Percentiles rank a stretch among this genome's conserved stretches.
Evolutionary conservation across 2,888 invertebrate genomes (phyloP).

Genomic region (Apotomis betuletana): DNA sequence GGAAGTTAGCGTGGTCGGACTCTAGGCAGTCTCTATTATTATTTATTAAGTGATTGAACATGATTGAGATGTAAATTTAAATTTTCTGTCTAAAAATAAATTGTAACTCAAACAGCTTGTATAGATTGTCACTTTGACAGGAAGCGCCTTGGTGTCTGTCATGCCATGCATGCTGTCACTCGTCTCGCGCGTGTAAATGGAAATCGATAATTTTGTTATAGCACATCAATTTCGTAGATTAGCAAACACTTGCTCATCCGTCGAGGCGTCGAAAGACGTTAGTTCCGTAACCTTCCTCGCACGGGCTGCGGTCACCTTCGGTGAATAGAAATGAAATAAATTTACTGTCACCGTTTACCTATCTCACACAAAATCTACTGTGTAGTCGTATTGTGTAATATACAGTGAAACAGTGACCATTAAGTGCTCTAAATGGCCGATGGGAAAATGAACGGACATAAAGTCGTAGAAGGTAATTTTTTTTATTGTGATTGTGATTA

Average conservation of each 20-base stretch:
- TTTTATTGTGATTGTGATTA: neutral
- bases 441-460: slow-evolving; percentile 59
- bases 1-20: too few species aligned
- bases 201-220: slow-evolving; percentile 47
- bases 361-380: neutral
- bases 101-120: slow-evolving; percentile 6
- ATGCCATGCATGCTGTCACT: too few species aligned
- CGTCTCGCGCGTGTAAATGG: slow-evolving; percentile 24
- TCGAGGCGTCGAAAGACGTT: slow-evolving; percentile 2
- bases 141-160: too few species aligned
- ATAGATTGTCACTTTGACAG: slow-evolving; percentile 28
- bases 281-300: slow-evolving; percentile 32
- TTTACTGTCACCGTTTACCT: neutral
- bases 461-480: slow-evolving; percentile 58
- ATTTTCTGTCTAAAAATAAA: neutral
- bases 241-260: slow-evolving; percentile 8
- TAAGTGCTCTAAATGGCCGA: slow-evolving; percentile 46
- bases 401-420: slow-evolving; percentile 1
- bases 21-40: too few species aligned
- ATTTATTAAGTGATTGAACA: too few species aligned
- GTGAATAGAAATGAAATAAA: neutral
- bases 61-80: too few species aligned
- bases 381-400: slow-evolving; percentile 25
- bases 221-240: slow-evolving; percentile 11
- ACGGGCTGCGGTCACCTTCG: slow-evolving; percentile 28